Conservation (phyloP, 2,797 vertebrate species). For the Crocodylus rhombifer region DNA sequence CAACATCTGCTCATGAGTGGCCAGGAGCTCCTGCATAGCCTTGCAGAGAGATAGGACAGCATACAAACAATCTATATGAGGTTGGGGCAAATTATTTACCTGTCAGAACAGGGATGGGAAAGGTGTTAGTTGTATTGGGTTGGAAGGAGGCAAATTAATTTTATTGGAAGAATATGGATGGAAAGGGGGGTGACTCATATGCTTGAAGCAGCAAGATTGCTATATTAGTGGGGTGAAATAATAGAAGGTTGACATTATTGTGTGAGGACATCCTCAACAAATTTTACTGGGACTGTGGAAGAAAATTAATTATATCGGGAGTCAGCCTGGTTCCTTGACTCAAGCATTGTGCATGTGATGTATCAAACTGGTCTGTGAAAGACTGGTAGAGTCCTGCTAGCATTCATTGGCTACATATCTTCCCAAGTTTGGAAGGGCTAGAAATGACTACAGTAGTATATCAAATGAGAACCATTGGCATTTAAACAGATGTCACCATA, state of each 20-base stretch:
- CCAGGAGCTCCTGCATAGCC: background rate
- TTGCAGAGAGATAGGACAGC: background rate
- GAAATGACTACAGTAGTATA: background rate
- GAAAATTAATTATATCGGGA: constrained; percentile 40
- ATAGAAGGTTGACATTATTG: background rate
- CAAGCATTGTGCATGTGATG: constrained; percentile 8
- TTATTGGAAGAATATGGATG: background rate
- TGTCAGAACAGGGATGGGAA: background rate
- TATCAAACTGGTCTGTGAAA: background rate
- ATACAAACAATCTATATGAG: background rate
- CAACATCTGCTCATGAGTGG: background rate
- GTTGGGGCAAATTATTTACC: background rate
- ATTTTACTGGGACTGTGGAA: constrained; percentile 5
- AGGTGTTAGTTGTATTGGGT: background rate
- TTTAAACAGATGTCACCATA: constrained; percentile 10
- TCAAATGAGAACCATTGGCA: background rate
- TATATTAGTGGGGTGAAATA: constrained; percentile 27
- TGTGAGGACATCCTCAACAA: constrained; percentile 24
- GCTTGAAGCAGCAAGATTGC: background rate
- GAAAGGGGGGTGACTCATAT: constrained; percentile 33
- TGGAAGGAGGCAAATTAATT: background rate
- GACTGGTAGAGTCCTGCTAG: background rate
- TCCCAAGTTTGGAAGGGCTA: background rate
- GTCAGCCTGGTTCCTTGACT: constrained; percentile 25
- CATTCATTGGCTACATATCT: background rate